Conservation (phyloP, 2,888 invertebrate species). For the Thumatha senex region DNA sequence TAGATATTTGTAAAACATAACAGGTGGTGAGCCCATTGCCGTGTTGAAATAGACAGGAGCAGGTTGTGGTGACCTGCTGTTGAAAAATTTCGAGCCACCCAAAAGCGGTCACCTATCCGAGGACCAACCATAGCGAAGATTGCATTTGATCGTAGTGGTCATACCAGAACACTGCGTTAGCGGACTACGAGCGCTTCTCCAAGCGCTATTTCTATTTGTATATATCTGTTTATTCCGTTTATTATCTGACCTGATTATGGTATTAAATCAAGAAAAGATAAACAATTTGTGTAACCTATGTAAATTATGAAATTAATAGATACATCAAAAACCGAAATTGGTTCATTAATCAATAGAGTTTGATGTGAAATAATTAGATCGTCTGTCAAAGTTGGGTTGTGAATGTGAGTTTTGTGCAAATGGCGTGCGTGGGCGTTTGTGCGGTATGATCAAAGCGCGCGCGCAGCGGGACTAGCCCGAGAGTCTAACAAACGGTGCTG, state of each 20-base stretch:
- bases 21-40: too few species aligned
- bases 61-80: too few species aligned
- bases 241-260: constrained; percentile 15
- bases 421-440: constrained; percentile 54
- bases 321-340: constrained; percentile 18
- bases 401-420: constrained; percentile 56
- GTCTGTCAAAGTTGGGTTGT: constrained; percentile 37
- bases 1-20: too few species aligned
- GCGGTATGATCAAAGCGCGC: constrained; percentile 51
- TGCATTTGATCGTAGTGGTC: too few species aligned
- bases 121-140: too few species aligned
- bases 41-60: too few species aligned
- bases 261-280: constrained; percentile 16
- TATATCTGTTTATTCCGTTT: too few species aligned
- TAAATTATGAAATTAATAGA: constrained; percentile 22
- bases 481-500: constrained; percentile 25
- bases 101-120: too few species aligned
- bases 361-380: constrained; percentile 31
- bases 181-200: too few species aligned
- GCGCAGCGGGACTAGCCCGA: constrained; percentile 45
- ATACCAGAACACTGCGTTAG: too few species aligned
- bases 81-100: too few species aligned
- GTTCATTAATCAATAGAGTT: constrained; percentile 33
- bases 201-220: too few species aligned
- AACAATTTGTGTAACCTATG: constrained; percentile 9